Conservation (phyloP, 2,113 vertebrate species). For the Neogale vison region DNA sequence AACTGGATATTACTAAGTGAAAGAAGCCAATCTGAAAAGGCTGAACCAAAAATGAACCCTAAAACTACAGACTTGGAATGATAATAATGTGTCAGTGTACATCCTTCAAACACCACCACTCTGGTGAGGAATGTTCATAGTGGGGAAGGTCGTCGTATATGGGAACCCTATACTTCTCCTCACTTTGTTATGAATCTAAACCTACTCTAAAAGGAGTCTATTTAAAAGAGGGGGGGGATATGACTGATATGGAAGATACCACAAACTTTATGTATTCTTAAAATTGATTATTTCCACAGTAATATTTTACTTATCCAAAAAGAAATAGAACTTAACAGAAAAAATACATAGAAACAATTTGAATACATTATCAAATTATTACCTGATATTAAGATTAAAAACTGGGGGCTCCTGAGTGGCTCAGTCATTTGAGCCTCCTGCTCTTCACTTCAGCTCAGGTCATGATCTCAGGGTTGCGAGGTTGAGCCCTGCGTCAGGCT, state of each 20-base stretch:
- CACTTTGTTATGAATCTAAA: not conserved
- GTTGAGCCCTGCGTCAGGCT: too few relatives aligned
- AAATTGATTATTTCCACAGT: not conserved
- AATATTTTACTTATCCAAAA: not conserved
- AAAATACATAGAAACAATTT: not conserved
- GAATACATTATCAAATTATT: not conserved
- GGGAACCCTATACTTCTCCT: not conserved
- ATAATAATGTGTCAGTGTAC: too few relatives aligned
- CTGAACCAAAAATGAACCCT: not conserved
- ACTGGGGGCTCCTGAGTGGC: not conserved
- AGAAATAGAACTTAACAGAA: not conserved
- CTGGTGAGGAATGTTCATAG: too few relatives aligned
- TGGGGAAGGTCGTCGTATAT: too few relatives aligned
- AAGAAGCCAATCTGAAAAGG: not conserved
- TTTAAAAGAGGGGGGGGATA: not conserved
- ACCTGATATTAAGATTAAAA: conserved; percentile 30
- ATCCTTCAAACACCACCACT: not conserved
- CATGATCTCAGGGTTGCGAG: too few relatives aligned
- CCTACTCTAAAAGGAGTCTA: not conserved
- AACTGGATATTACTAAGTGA: not conserved
- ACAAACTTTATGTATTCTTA: not conserved
- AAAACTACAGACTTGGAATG: not conserved
- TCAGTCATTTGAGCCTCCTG: not conserved
- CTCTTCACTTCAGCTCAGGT: too few relatives aligned
- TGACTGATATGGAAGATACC: not conserved